These are phyloP conservation scores for Pteronotus mesoamericanus DNA, from an alignment of 2,797 vertebrate genomes.

Conservation along the genomic window DNA sequence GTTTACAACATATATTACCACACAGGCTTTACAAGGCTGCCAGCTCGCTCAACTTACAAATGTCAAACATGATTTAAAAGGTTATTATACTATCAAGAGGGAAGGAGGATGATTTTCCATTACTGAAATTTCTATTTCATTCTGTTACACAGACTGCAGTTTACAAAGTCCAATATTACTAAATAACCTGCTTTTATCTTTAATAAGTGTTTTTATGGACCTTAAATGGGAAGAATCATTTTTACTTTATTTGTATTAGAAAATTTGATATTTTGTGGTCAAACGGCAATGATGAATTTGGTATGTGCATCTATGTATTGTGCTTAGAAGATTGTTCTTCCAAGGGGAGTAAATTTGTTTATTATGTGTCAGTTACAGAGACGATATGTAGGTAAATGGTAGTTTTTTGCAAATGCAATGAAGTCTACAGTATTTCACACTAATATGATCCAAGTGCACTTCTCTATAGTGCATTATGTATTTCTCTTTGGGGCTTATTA, in stretches of 20 bases:
- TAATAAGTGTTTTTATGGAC: constrained; percentile 74
- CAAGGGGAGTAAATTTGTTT: not conserved
- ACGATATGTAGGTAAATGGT: not conserved
- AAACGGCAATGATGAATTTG: constrained; percentile 47
- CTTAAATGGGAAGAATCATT: constrained; percentile 67
- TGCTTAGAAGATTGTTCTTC: constrained; percentile 46
- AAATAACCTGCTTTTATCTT: constrained; percentile 76
- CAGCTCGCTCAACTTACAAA: constrained; percentile 87
- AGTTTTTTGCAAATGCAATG: not conserved
- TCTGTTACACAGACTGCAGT: constrained; percentile 52
- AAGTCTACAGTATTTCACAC: not conserved
- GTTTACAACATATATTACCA: constrained; percentile 86
- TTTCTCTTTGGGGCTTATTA: not conserved
- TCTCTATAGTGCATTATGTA: not conserved
- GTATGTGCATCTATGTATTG: not conserved
- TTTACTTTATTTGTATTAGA: constrained; percentile 71
- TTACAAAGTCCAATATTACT: constrained; percentile 49
- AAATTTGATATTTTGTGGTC: constrained; percentile 64
- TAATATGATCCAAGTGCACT: not conserved
- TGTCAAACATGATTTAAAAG: constrained; percentile 94
- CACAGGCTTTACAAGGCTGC: constrained; percentile 85
- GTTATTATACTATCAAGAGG: constrained; percentile 86
- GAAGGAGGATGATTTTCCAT: constrained; percentile 75
- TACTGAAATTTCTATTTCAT: constrained; percentile 77
- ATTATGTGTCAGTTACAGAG: not conserved